Evolutionary conservation across 2,888 invertebrate genomes (phyloP).

Genomic region (Bedellia somnulentella): DNA sequence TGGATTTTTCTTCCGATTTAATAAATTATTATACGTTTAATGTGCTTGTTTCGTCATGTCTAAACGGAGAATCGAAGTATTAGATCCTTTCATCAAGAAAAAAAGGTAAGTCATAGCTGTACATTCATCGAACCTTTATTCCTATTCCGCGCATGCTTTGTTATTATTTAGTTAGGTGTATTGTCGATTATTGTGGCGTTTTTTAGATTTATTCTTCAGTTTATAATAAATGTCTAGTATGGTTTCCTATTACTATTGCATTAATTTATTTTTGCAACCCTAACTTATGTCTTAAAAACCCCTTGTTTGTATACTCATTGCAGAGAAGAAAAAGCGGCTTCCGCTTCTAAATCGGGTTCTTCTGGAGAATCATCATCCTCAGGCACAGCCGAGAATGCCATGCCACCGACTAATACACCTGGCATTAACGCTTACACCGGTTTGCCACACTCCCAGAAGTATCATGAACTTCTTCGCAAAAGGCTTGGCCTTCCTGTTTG

Average conservation of each 20-base stretch:
- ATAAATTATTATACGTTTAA: too few relatives aligned
- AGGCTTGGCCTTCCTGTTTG: slow-evolving; percentile 94
- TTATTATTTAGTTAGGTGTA: not conserved
- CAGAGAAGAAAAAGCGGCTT: slow-evolving; percentile 63
- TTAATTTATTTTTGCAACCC: too few relatives aligned
- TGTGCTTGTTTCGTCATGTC: too few relatives aligned
- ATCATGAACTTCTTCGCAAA: slow-evolving; percentile 86
- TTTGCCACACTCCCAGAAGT: slow-evolving; percentile 83
- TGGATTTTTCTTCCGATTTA: too few relatives aligned
- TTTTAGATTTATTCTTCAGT: too few relatives aligned
- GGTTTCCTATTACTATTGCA: too few relatives aligned
- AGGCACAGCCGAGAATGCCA: slow-evolving; percentile 19
- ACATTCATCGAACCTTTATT: slow-evolving; percentile 6
- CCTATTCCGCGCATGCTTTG: not conserved
- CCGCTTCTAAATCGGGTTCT: slow-evolving; percentile 32
- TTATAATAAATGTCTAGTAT: too few relatives aligned
- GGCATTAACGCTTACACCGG: slow-evolving; percentile 77
- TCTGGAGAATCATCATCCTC: slow-evolving; percentile 13
- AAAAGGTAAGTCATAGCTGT: slow-evolving; percentile 61
- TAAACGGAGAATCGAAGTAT: slow-evolving; percentile 83
- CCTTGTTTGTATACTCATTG: slow-evolving; percentile 5
- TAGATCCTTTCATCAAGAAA: slow-evolving; percentile 79
- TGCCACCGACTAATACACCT: slow-evolving; percentile 42
- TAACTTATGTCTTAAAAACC: not conserved
- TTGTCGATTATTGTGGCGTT: too few relatives aligned